Percentiles rank a stretch among this genome's conserved stretches.
Conservation (phyloP, 1,140 invertebrate species). For the Drosophila willistoni region DNA sequence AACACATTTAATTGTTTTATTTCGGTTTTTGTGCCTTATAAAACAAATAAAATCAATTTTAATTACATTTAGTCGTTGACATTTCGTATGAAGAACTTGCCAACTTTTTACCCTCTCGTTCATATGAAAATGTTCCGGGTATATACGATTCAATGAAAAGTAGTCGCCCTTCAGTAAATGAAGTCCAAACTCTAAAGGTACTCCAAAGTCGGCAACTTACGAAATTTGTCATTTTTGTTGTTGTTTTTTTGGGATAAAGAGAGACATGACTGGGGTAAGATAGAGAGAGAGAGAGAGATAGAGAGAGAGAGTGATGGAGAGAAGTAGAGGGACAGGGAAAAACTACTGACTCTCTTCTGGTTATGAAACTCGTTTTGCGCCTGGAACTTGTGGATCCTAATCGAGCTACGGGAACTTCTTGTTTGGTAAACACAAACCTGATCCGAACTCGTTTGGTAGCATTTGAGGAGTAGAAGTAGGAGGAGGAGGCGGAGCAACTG, state of each 20-base stretch:
- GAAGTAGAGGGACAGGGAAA: neutral
- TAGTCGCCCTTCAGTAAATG: too few species aligned
- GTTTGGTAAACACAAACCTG: constrained; percentile 56
- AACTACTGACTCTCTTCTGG: constrained; percentile 16
- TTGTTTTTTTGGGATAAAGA: neutral
- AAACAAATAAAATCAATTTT: constrained; percentile 72
- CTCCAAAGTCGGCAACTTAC: constrained; percentile 27
- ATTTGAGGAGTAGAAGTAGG: constrained; percentile 48
- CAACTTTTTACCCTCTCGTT: neutral
- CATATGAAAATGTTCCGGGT: neutral
- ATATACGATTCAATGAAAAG: neutral
- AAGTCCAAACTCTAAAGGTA: neutral
- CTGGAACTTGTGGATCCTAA: constrained; percentile 44
- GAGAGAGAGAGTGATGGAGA: neutral
- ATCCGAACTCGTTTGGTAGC: constrained; percentile 76
- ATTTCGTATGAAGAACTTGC: constrained; percentile 43
- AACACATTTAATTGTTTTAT: constrained; percentile 73
- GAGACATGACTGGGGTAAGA: neutral
- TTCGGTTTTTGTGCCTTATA: constrained; percentile 36
- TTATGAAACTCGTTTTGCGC: constrained; percentile 20
- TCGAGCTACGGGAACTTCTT: constrained; percentile 65
- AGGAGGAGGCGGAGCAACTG: constrained; percentile 9
- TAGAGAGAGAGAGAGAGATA: neutral
- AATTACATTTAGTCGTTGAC: constrained; percentile 70
- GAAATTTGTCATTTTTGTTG: neutral